These are phyloP conservation scores for Heliconius nattereri DNA, from an alignment of 1,140 invertebrate species.

Conservation along the genomic window DNA sequence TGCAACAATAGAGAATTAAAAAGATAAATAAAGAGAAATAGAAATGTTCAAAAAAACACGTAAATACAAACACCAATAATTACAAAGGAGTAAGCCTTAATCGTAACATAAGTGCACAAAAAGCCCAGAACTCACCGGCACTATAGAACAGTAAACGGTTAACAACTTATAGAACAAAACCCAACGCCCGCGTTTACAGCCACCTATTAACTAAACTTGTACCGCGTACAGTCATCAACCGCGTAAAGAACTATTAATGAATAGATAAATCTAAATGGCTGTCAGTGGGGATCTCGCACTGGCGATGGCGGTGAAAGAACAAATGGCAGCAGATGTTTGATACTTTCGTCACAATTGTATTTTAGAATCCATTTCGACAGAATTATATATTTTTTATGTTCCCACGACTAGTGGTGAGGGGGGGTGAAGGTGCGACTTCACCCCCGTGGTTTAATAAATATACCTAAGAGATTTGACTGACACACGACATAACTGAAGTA, in stretches of 20 bases:
- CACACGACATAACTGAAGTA: too few species aligned
- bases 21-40: not conserved
- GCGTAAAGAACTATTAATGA: conserved; percentile 29
- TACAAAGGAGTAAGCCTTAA: not conserved
- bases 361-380: not conserved
- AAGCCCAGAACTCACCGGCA: conserved; percentile 19
- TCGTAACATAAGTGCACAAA: not conserved
- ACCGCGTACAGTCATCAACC: conserved; percentile 17
- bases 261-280: conserved; percentile 25
- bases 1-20: too few species aligned
- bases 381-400: not conserved
- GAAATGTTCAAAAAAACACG: not conserved
- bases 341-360: conserved; percentile 5
- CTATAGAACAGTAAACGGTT: conserved; percentile 18
- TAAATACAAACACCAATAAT: not conserved
- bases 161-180: conserved; percentile 38
- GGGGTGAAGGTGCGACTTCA: too few species aligned
- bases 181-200: conserved; percentile 33
- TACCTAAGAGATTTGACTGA: too few species aligned
- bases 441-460: too few species aligned
- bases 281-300: not conserved
- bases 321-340: not conserved
- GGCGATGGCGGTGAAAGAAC: conserved; percentile 5
- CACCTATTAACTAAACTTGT: conserved; percentile 43
- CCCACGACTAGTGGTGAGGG: too few species aligned